Evolutionary conservation across 2,113 vertebrate species (phyloP), one percentile per base, ranked within the genome.

Genomic region (Bambusicola thoracicus): DNA sequence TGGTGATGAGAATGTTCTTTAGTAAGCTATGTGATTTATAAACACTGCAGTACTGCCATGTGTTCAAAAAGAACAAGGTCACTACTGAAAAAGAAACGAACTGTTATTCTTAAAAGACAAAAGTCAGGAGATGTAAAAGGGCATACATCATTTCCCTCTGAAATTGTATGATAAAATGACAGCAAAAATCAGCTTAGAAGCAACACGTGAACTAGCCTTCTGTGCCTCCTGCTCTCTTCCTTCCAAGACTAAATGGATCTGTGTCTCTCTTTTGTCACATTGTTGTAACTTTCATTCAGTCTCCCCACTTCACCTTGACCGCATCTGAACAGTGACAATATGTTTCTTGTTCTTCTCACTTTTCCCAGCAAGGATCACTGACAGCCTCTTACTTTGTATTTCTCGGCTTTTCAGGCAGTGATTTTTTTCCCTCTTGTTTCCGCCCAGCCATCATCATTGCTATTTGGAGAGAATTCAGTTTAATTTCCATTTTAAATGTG

Each of bases 101-200:
- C 77, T 92, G 93, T 89, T 97, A 94, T 94, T 96, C 95, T 93
- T 72, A 87, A 92, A 93, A 96, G 87, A 96, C 96, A 96, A 97
- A 56, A 95, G 96, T 97, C 94, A 94, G 77, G 72, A 85, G 96
- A 94, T 96, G 95, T 96, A 97, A 97, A 97, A 97, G 94, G 97
- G 92, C 73, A 80, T 81, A 96, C 70, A 96, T 94, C 95, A 97
- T 96, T 97, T 97, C 96, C 95, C 85, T 95, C 90, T 97, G 96
- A 96, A 98, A 95, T 66, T 76, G 82, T 86, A 81, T 90, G 90
- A 95, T 88, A 94, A 83, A 96, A 89, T 92, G 92, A 96, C 96
- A 96, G 79, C 81, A 96, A 97, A 96, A 95, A 97, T 84, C 95
- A 94, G 84, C 94, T 96, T 90, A 90, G 93, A 94, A 96, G 88